Evolutionary conservation across 2,113 vertebrate species (phyloP).

Genomic region (Enhydra lutris): DNA sequence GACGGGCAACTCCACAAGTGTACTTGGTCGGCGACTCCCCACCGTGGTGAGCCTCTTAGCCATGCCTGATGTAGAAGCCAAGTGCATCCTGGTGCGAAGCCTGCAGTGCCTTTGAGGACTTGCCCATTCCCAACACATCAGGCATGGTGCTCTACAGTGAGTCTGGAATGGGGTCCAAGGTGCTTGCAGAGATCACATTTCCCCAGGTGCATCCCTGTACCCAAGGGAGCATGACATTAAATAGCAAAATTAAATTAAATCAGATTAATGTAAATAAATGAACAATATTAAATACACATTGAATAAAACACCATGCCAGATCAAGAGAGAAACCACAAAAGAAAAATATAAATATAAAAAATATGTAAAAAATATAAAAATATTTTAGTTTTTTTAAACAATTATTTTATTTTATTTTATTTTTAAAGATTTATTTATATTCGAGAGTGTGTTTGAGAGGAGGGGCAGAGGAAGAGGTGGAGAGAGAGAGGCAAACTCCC

Average conservation of each 20-base stretch:
- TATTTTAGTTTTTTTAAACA: too few relatives aligned
- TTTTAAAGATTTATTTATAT: not conserved
- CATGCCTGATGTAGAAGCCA: not conserved
- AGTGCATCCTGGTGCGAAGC: not conserved
- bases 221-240: not conserved
- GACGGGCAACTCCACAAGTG: not conserved
- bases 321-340: not conserved
- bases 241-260: not conserved
- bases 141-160: fast-evolving
- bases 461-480: not conserved
- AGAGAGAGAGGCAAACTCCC: not conserved
- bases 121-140: not conserved
- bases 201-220: not conserved
- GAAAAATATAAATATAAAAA: not conserved
- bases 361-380: not conserved
- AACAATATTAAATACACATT: not conserved
- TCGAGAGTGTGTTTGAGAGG: not conserved
- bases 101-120: not conserved
- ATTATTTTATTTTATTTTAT: too few relatives aligned
- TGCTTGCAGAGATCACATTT: not conserved
- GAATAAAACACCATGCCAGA: not conserved
- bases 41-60: not conserved
- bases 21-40: fast-evolving
- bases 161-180: not conserved
- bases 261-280: not conserved